These are phyloP conservation scores for Takifugu bimaculatus DNA, from an alignment of 2,113 vertebrate genomes.

Conservation along the genomic window DNA sequence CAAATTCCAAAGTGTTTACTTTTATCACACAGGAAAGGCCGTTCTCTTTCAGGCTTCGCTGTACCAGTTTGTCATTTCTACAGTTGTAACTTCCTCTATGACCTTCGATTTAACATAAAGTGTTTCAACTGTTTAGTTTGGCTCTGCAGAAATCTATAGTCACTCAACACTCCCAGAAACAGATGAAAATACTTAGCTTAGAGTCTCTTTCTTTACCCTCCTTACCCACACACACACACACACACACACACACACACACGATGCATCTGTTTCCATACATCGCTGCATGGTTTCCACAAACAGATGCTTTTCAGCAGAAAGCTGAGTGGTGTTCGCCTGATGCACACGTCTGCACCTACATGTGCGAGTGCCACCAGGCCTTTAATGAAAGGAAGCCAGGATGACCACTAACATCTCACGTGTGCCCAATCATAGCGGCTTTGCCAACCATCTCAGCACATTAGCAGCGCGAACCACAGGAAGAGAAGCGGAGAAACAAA, in stretches of 20 bases:
- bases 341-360: slow-evolving; percentile 6
- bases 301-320: slow-evolving; percentile 64
- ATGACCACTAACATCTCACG: slow-evolving; percentile 63
- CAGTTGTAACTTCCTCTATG: slow-evolving; percentile 27
- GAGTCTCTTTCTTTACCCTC: slow-evolving; percentile 31
- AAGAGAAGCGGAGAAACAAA: slow-evolving; percentile 21
- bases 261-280: slow-evolving; percentile 74
- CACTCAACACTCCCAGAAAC: slow-evolving; percentile 58
- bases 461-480: slow-evolving; percentile 39
- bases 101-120: slow-evolving; percentile 13
- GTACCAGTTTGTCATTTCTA: slow-evolving; percentile 37
- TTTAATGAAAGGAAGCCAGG: slow-evolving; percentile 61
- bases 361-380: slow-evolving; percentile 33
- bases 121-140: slow-evolving; percentile 49
- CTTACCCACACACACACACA: neutral
- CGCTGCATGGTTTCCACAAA: slow-evolving; percentile 69
- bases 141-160: slow-evolving; percentile 55
- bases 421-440: slow-evolving; percentile 49
- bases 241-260: slow-evolving; percentile 10
- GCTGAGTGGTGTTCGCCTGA: slow-evolving; percentile 47
- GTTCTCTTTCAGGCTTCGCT: slow-evolving; percentile 42
- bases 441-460: slow-evolving; percentile 24
- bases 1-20: slow-evolving; percentile 70
- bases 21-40: slow-evolving; percentile 53
- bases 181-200: slow-evolving; percentile 71